A percentile compares a stretch with the other conserved stretches of the same genome.
Conservation (phyloP, 2,113 vertebrate species). For the Crocuta crocuta region DNA sequence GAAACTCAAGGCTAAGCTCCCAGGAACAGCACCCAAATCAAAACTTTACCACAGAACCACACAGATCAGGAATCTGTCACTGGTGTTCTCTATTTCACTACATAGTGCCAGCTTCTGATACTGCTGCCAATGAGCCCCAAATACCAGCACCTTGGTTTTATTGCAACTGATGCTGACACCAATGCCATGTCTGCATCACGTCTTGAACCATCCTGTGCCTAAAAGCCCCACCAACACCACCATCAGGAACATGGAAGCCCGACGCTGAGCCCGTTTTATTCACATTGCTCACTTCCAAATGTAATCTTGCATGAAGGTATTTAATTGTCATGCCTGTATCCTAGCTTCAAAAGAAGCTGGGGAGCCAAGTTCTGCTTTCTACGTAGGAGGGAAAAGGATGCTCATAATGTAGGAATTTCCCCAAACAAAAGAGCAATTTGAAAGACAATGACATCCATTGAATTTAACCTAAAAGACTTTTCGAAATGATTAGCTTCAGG, state of each 20-base stretch:
- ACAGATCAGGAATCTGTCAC: background rate
- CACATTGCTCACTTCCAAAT: background rate
- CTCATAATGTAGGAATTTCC: slow-evolving; percentile 1
- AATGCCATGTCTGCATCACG: background rate
- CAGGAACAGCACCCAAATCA: background rate
- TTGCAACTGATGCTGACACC: background rate
- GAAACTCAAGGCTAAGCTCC: background rate
- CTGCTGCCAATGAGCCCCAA: background rate
- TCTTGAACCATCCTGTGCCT: background rate
- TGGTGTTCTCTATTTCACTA: background rate
- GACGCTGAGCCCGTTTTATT: background rate
- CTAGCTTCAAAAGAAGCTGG: background rate
- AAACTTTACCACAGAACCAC: background rate
- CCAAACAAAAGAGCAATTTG: slow-evolving; percentile 16
- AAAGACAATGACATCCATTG: background rate
- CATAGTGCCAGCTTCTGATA: background rate
- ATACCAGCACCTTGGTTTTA: background rate
- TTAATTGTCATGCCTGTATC: background rate
- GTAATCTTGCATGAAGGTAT: background rate
- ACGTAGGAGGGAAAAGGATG: background rate
- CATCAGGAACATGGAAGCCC: background rate
- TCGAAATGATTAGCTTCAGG: background rate
- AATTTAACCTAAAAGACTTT: slow-evolving; percentile 27
- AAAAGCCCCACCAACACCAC: background rate
- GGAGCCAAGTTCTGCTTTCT: background rate